These are phyloP conservation scores for Glyptemys insculpta DNA, from an alignment of 2,797 vertebrate species.

Conservation along the genomic window DNA sequence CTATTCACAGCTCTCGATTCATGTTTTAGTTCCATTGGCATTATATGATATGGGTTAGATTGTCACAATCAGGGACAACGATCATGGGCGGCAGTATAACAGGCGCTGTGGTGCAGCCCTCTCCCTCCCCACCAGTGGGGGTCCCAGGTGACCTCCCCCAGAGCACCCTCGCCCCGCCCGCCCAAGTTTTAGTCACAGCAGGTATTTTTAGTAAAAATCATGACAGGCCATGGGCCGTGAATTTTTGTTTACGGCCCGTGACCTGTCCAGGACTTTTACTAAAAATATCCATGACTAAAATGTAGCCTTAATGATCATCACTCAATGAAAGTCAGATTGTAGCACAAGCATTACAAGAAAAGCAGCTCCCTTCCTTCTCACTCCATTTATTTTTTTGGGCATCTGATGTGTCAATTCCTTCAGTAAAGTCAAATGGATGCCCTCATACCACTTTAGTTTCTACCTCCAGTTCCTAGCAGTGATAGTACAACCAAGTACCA, in stretches of 20 bases:
- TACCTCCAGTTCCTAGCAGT: neutral
- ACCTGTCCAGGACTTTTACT: too few relatives aligned
- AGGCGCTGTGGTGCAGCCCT: too few relatives aligned
- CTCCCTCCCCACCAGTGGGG: too few relatives aligned
- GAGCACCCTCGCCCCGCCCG: too few relatives aligned
- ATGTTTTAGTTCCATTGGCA: neutral
- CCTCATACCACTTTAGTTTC: too few relatives aligned
- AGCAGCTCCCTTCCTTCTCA: too few relatives aligned
- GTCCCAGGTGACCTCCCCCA: too few relatives aligned
- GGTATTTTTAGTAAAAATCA: too few relatives aligned
- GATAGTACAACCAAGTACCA: neutral
- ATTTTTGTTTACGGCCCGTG: too few relatives aligned
- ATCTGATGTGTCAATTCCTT: neutral
- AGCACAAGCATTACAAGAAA: neutral
- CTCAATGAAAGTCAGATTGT: neutral
- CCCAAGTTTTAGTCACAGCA: too few relatives aligned
- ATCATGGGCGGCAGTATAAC: neutral
- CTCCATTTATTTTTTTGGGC: neutral
- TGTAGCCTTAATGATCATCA: neutral
- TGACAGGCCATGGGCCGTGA: too few relatives aligned
- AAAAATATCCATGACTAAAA: too few relatives aligned
- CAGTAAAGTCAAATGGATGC: neutral
- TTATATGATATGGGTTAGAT: fast-evolving
- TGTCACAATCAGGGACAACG: neutral
- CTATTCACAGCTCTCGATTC: neutral